phyloP scores from a whole-genome alignment of 2,797 vertebrate species.

The Platalea minor region DNA sequence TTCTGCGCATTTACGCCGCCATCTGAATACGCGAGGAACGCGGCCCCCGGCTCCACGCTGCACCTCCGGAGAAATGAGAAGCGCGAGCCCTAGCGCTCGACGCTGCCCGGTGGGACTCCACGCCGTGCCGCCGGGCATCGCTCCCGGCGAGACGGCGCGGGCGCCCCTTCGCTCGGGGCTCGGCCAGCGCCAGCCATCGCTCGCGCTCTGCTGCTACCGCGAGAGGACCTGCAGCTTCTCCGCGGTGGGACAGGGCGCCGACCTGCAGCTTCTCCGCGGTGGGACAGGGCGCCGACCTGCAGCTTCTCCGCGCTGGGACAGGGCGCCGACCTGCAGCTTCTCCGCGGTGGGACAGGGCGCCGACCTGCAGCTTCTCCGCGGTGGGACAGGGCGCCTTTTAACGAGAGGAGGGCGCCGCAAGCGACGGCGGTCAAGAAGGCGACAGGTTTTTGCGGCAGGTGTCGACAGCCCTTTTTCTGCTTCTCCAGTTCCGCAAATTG shows the following conservation, averaged over 20 bases:
- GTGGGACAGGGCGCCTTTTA: neutral
- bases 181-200: neutral
- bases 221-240: neutral
- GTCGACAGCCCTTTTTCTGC: neutral
- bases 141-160: fast-evolving
- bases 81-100: too few species aligned
- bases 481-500: neutral
- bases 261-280: neutral
- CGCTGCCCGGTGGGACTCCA: too few species aligned
- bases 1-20: neutral
- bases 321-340: neutral
- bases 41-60: neutral
- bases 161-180: neutral
- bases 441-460: too few species aligned
- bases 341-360: too few species aligned
- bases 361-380: neutral
- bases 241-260: neutral
- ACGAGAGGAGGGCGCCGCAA: neutral
- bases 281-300: too few species aligned
- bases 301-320: neutral
- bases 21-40: neutral
- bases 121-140: neutral
- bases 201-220: fast-evolving
- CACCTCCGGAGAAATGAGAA: neutral
- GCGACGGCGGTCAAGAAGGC: neutral